Conservation (phyloP, 2,888 invertebrate genomes). For the Microctonus brassicae region DNA sequence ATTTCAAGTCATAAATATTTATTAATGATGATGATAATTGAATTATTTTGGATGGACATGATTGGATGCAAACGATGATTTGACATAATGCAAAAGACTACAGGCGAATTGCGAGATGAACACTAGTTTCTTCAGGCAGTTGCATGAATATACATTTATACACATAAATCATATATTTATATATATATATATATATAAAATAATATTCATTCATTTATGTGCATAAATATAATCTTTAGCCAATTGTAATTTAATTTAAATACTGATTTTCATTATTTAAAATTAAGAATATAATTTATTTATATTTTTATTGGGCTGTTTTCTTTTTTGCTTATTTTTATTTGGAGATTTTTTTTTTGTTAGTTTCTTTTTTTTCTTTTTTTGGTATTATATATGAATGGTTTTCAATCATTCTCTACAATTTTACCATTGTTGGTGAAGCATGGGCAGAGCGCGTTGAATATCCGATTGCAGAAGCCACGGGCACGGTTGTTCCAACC, state of each 20-base stretch:
- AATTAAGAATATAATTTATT: no score
- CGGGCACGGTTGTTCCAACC: slow-evolving; percentile 69
- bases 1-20: no score
- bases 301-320: neutral
- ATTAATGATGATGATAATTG: slow-evolving; percentile 12
- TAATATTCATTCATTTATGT: no score
- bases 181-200: no score
- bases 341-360: neutral
- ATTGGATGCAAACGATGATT: neutral
- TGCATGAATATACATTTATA: neutral
- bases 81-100: slow-evolving; percentile 10
- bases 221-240: neutral
- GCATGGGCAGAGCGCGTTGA: slow-evolving; percentile 67
- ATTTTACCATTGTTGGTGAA: slow-evolving; percentile 69
- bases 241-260: neutral
- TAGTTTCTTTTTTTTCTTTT: neutral
- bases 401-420: slow-evolving; percentile 53
- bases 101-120: slow-evolving; percentile 13
- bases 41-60: neutral
- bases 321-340: neutral
- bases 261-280: neutral
- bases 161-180: neutral
- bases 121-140: slow-evolving; percentile 21
- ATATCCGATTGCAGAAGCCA: slow-evolving; percentile 68
- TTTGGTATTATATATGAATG: neutral